Base-by-base conservation (phyloP, 2,113 vertebrate species). In the Sminthopsis crassicaudata region DNA sequence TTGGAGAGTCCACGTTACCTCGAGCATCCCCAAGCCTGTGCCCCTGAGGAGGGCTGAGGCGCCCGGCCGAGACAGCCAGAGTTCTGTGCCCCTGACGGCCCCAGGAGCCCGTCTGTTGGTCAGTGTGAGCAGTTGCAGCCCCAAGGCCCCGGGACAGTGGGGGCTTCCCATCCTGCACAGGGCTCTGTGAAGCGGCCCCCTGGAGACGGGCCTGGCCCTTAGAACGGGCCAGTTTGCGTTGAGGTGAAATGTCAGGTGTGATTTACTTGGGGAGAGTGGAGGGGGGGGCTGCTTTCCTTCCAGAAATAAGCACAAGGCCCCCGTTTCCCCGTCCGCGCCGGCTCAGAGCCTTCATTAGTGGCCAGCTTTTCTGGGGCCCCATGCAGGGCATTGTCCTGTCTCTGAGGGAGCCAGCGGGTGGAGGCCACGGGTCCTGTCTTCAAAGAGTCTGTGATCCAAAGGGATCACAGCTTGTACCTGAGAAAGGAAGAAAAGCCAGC, bases 191-290 rank as follows among this genome's bases (percentile, higher is more conserved):
- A 30, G 57, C 25, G 8, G 50, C 50, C 50, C 50, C 50, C 50
- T 25, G 2, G 51, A 92, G 92, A 50, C 94, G 96, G 25, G 2
- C 93, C 95, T 95, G 96, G 50, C 91, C 57, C 26, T 93, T 52
- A 12, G 23, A 1, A 50, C 16, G 93, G 50, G n/a, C 90, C 89
- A 42, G 42, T 57, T 57, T 60, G 57, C 11, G 10, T 30, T 30
- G 57, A 36, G 30, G n/a, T 76, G 60, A 76, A 76, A 76, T 6
- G 14, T n/a, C 60, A 76, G 60, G 36, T 76, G 60, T 76, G 30
- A 76, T 19, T n/a, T 36, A 19, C 27, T n/a, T 7, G 12, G 60
- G 30, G 30, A 67, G 60, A n/a, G 14, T 36, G 16, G 9, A 1
- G 50, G 50, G 50, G 36, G 30, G 60, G 36, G 60, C 60, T 36